Conservation (phyloP, 2,888 invertebrate genomes). For the Drosophila austrosaltans region DNA sequence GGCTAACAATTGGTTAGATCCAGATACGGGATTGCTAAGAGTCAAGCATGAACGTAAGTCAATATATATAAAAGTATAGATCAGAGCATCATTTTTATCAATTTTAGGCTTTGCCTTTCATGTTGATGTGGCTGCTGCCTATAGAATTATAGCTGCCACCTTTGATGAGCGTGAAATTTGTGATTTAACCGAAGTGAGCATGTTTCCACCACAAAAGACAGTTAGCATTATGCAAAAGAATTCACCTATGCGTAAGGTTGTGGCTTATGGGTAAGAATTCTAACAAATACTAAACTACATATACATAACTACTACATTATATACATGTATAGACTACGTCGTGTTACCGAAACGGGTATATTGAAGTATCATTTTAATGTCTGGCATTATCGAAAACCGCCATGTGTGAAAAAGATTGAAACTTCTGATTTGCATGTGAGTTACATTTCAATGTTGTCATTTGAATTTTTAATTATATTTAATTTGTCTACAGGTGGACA, state of each 20-base stretch:
- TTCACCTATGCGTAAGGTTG: slow-evolving; percentile 86
- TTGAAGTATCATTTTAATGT: slow-evolving; percentile 85
- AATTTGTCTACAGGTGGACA: slow-evolving; percentile 83
- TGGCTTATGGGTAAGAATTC: slow-evolving; percentile 59
- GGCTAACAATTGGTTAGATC: slow-evolving; percentile 84
- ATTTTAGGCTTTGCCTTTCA: slow-evolving; percentile 87
- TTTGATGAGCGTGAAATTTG: slow-evolving; percentile 88
- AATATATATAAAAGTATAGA: too few relatives aligned
- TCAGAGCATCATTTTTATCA: neutral
- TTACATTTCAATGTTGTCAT: slow-evolving; percentile 7
- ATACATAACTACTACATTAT: neutral
- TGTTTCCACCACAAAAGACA: slow-evolving; percentile 86
- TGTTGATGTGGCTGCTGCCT: slow-evolving; percentile 87
- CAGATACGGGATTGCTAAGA: slow-evolving; percentile 85
- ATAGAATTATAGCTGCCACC: slow-evolving; percentile 87
- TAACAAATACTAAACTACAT: neutral
- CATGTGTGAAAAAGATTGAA: slow-evolving; percentile 84
- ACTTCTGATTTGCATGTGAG: slow-evolving; percentile 81
- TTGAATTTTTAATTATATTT: slow-evolving; percentile 21
- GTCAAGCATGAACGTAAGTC: slow-evolving; percentile 85
- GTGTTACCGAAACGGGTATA: slow-evolving; percentile 86
- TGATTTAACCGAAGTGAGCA: slow-evolving; percentile 86
- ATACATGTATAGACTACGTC: slow-evolving; percentile 84
- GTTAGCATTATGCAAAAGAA: slow-evolving; percentile 85
- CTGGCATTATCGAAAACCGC: slow-evolving; percentile 86